Percentiles rank a stretch among this genome's conserved stretches.
Evolutionary conservation across 2,797 vertebrate species (phyloP).

Genomic region (Rhinichthys osculus): DNA sequence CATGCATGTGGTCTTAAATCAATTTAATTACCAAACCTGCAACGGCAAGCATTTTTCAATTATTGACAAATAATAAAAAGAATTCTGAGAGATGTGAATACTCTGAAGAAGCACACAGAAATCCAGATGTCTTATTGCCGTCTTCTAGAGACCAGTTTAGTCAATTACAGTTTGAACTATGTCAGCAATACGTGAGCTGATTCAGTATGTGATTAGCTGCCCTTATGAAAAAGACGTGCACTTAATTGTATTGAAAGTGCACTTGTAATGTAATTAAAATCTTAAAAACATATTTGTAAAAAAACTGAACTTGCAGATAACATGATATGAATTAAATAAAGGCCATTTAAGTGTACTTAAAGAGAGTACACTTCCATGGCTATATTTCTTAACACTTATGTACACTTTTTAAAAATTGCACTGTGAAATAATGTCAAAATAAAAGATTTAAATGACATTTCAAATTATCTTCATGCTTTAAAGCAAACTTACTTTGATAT

Average conservation of each 20-base stretch:
- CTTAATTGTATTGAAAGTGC: not conserved
- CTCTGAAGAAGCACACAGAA: not conserved
- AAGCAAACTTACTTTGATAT: not conserved
- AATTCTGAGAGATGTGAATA: not conserved
- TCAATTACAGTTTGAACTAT: not conserved
- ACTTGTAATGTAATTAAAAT: not conserved
- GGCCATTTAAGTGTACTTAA: no score
- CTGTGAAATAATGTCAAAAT: not conserved
- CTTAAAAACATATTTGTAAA: not conserved
- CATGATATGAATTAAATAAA: not conserved
- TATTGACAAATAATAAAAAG: not conserved
- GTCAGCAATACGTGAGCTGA: not conserved
- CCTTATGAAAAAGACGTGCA: not conserved
- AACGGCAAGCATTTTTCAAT: not conserved
- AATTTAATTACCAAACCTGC: conserved; percentile 5
- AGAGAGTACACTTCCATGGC: no score
- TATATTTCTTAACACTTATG: not conserved
- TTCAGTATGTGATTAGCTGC: not conserved
- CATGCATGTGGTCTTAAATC: conserved; percentile 28
- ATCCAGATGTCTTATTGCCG: not conserved
- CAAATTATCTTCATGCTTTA: not conserved
- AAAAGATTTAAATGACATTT: not conserved
- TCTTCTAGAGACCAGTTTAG: not conserved
- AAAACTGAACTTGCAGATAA: not conserved
- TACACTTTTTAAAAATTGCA: not conserved